A percentile compares a stretch with the other conserved stretches of the same genome.
phyloP scores from a whole-genome alignment of 2,888 invertebrate species.

The Helleia helle region DNA sequence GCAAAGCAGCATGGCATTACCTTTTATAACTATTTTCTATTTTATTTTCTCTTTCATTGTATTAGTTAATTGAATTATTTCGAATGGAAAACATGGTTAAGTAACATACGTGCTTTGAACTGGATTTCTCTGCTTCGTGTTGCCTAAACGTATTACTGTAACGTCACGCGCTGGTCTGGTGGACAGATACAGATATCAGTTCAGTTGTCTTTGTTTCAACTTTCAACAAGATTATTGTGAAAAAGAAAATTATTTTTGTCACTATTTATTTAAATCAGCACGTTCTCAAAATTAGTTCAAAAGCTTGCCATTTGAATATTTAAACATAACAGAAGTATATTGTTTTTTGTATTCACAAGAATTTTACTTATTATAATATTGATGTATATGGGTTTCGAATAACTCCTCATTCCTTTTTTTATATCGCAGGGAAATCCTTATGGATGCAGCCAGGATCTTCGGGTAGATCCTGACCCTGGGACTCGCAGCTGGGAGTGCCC shows the following conservation, averaged over 20 bases:
- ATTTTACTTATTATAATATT: too few species aligned
- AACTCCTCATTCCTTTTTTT: too few species aligned
- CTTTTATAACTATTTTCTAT: too few species aligned
- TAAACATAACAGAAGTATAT: too few species aligned
- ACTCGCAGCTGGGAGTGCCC: too few species aligned
- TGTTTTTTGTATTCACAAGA: too few species aligned
- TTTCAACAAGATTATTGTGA: not conserved
- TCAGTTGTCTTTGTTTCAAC: slow-evolving; percentile 6
- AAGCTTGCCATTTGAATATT: too few species aligned
- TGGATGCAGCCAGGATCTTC: too few species aligned
- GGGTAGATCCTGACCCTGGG: too few species aligned
- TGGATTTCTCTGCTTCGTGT: slow-evolving; percentile 17
- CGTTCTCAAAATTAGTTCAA: not conserved
- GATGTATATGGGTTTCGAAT: too few species aligned
- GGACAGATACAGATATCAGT: slow-evolving; percentile 11
- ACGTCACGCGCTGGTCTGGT: slow-evolving; percentile 15
- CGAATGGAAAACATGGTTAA: slow-evolving; percentile 8
- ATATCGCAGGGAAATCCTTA: too few species aligned
- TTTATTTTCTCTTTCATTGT: not conserved
- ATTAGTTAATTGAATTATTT: slow-evolving; percentile 7
- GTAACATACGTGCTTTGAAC: slow-evolving; percentile 19
- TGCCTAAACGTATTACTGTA: slow-evolving; percentile 15
- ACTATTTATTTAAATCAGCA: not conserved
- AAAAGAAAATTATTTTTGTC: not conserved
- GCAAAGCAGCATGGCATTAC: too few species aligned